phyloP scores from a whole-genome alignment of 2,797 vertebrate species.

The Picus viridis region DNA sequence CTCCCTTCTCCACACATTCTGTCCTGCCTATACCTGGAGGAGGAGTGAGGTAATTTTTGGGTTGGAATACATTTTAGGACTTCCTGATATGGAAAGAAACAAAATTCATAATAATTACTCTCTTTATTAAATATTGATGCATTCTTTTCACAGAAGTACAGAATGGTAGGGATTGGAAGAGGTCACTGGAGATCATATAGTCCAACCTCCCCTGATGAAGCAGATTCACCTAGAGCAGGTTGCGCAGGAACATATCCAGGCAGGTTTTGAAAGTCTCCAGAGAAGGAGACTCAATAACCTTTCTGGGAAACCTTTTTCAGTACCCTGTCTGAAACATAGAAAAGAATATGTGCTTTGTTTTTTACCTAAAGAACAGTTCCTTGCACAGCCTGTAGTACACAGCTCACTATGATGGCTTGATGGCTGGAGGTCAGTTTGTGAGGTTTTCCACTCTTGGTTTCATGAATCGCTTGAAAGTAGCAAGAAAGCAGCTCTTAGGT shows the following conservation, averaged over 20 bases:
- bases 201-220: too few species aligned
- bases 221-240: too few species aligned
- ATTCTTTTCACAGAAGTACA: not conserved
- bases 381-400: not conserved
- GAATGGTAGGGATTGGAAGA: too few species aligned
- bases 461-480: not conserved
- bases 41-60: not conserved
- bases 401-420: not conserved
- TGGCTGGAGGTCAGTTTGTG: not conserved
- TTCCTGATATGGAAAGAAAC: not conserved
- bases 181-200: too few species aligned
- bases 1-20: not conserved
- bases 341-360: not conserved
- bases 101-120: not conserved
- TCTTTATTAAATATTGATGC: not conserved
- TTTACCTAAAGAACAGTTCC: not conserved
- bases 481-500: not conserved
- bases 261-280: too few species aligned
- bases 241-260: too few species aligned
- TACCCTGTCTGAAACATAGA: not conserved
- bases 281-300: too few species aligned
- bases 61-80: not conserved
- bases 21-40: not conserved
- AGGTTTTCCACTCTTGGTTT: not conserved
- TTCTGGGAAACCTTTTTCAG: too few species aligned